Conservation (phyloP, 2,888 invertebrate genomes). For the Octonoba sinensis region DNA sequence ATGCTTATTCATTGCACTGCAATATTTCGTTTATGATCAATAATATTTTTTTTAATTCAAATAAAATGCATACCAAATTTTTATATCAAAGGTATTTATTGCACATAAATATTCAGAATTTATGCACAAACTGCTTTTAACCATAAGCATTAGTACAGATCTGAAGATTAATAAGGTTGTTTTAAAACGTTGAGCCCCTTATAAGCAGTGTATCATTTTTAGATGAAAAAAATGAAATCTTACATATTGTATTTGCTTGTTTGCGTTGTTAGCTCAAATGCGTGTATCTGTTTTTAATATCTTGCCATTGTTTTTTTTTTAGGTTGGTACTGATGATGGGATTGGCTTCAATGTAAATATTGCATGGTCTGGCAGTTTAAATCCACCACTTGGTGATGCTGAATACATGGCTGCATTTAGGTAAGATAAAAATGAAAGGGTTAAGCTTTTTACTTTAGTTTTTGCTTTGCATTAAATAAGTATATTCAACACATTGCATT, state of each 20-base stretch:
- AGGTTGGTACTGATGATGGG: conserved; percentile 90
- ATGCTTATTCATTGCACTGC: neutral
- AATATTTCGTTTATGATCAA: neutral
- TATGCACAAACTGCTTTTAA: too few relatives aligned
- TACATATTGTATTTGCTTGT: neutral
- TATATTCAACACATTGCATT: too few relatives aligned
- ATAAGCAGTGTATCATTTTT: neutral
- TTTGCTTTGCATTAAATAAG: neutral
- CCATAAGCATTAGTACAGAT: too few relatives aligned
- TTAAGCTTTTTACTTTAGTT: conserved; percentile 2
- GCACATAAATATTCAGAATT: too few relatives aligned
- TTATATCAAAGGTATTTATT: too few relatives aligned
- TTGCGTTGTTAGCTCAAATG: too few relatives aligned
- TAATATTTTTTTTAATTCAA: too few relatives aligned
- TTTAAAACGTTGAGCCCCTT: too few relatives aligned
- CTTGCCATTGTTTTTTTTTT: conserved; percentile 57
- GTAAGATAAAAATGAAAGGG: conserved; percentile 65
- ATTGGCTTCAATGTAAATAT: conserved; percentile 96
- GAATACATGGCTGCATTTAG: conserved; percentile 93
- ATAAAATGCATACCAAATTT: too few relatives aligned
- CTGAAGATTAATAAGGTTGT: too few relatives aligned
- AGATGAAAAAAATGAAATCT: neutral
- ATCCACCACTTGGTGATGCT: conserved; percentile 94
- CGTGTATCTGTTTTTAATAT: too few relatives aligned
- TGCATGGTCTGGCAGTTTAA: conserved; percentile 91